Conservation (phyloP, 2,888 invertebrate genomes). For the Aphodius granarius region DNA sequence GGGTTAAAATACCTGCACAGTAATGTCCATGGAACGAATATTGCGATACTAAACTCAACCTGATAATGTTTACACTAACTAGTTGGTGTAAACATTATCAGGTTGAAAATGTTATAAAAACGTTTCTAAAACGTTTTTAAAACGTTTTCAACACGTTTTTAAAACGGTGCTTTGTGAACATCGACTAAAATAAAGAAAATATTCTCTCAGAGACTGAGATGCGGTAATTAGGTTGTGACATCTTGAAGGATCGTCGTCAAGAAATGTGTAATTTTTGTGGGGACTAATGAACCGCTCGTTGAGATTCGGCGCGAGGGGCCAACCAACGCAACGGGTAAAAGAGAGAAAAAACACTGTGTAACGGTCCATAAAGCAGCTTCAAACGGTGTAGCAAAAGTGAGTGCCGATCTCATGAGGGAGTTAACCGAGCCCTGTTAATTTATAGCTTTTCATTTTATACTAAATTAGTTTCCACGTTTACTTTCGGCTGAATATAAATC, state of each 20-base stretch:
- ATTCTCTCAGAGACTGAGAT: no score
- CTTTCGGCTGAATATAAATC: neutral
- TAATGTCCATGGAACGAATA: neutral
- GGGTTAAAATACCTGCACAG: neutral
- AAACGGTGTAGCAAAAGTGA: neutral
- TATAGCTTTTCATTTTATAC: neutral
- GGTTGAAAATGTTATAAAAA: no score
- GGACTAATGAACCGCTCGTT: neutral
- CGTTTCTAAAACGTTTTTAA: no score
- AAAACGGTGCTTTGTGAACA: neutral
- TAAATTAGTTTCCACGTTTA: neutral
- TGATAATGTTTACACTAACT: no score
- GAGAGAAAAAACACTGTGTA: neutral
- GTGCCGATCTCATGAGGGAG: neutral
- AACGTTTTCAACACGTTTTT: no score
- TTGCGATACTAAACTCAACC: neutral
- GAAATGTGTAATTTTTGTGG: neutral
- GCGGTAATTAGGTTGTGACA: neutral
- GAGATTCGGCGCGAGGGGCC: neutral
- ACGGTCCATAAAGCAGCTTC: neutral
- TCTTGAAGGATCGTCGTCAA: neutral
- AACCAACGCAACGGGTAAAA: neutral
- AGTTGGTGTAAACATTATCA: no score
- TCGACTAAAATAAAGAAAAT: neutral
- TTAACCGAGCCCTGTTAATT: neutral